Evolutionary conservation across 2,888 invertebrate genomes (phyloP), one percentile per base, ranked within the genome.

Genomic region (Platycheirus rosarum): DNA sequence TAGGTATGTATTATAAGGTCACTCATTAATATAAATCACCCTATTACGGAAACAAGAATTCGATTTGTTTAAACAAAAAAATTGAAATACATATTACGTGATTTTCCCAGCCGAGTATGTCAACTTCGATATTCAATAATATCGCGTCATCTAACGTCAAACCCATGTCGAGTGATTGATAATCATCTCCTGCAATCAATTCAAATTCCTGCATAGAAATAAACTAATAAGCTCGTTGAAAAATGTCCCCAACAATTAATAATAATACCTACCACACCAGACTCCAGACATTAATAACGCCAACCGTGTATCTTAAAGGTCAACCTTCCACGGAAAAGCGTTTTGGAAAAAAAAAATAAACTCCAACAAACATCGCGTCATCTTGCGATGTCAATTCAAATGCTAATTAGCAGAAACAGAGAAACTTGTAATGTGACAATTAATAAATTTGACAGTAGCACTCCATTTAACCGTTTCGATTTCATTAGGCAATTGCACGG

Each of bases 381-480:
- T 40, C 26, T 18, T 23, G 37, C 57, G 51, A 62, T 70, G 75
- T 71, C 76, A 75, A 75, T 80, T 80, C 70, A 66, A 76, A 80
- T 80, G 80, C 70, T 76, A 80, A 80, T 80, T 53, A 80, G 76
- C 60, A 29, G 9, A 26, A 32, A 40, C 40, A 16, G 60, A 53
- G 13, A 60, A 48, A 76, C 53, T 51, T 76, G 62, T 71, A n/a
- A 29, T 70, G 70, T 49, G 76, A 80, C 80, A 80, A 76, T 80
- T 80, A 76, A 80, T 76, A 71, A 76, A 80, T 80, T 80, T 80
- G 80, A 80, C 80, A 80, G 80, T 76, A 71, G 80, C 80, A 80
- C 80, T 80, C 76, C 76, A 76, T 80, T 80, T 71, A 80, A 71
- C 70, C 66, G 70, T 62, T 70, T 71, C 69, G 18, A 69, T 79